Base-by-base conservation (phyloP, 2,888 invertebrate species). In the Epinotia demarniana region DNA sequence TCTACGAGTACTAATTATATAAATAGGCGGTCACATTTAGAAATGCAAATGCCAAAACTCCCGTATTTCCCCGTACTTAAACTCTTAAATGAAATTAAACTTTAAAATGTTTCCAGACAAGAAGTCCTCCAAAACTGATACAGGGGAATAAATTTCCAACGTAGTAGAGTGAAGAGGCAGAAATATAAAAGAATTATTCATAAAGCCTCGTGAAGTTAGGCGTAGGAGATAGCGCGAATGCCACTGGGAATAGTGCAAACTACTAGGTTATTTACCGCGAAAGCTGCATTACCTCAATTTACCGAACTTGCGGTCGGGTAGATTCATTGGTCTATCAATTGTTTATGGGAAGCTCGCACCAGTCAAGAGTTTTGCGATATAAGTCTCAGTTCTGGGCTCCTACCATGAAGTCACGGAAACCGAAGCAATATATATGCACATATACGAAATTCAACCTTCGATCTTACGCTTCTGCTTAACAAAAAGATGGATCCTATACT, bases 171-270 rank as follows among this genome's bases (percentile, higher is more conserved):
- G 79, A 84, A 85, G 85, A 80, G 79, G 80, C 78, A 77, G 76
- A 77, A 78, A 80, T 80, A 82, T 84, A 85, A 83, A 86, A 82
- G 85, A 87, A 86, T 88, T 88, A 88, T 89, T 89, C 87, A 89
- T 87, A 86, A 82, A 86, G 81, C 82, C 83, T 79, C 78, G 80
- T 78, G 80, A 85, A 85, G 84, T 83, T 83, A 84, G 82, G 82
- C 79, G 77, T 76, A 76, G 77, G 77, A 76, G 79, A 78, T 73
- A 70, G 75, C 78, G 76, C 79, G 72, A 75, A 69, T 76, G 77
- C 77, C 76, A 72, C 73, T 60, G 77, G 78, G 75, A 79, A 77
- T 73, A 73, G 71, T 77, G 78, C 78, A 78, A 78, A 74, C 78
- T 79, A 72, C 73, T 80, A 70, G 76, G 76, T 75, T 78, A 78